Evolutionary conservation across 1,140 invertebrate genomes (phyloP).

Genomic region (Papilio polytes): DNA sequence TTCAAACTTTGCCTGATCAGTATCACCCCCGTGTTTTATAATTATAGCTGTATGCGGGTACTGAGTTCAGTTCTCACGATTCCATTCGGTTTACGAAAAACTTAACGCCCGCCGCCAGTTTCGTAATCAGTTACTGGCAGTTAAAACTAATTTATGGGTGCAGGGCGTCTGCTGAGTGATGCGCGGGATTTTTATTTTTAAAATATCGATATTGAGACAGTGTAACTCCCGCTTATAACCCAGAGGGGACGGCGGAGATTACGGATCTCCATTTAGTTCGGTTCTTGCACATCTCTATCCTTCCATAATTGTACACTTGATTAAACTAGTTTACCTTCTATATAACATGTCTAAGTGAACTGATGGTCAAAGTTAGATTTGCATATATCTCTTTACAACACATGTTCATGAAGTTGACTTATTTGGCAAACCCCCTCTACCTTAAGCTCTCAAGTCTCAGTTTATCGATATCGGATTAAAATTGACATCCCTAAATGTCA

Average conservation of each 20-base stretch:
- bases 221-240: too few species aligned
- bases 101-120: slow-evolving; percentile 6
- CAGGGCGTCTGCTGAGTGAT: neutral
- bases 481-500: slow-evolving; percentile 7
- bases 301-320: neutral
- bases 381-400: neutral
- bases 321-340: neutral
- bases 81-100: neutral
- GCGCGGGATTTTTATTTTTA: neutral
- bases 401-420: neutral
- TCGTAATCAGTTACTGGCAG: neutral
- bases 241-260: too few species aligned
- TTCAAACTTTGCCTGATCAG: neutral
- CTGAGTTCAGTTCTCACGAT: neutral
- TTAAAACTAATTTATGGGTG: slow-evolving; percentile 6
- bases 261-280: too few species aligned
- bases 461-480: neutral
- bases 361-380: neutral
- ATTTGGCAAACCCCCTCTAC: neutral
- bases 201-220: neutral
- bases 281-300: too few species aligned
- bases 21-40: neutral
- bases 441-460: neutral
- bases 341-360: neutral
- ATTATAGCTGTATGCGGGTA: neutral